A percentile compares a stretch with the other conserved stretches of the same genome.
Evolutionary conservation across 1,140 invertebrate species (phyloP).

Genomic region (Penaeus japonicus): DNA sequence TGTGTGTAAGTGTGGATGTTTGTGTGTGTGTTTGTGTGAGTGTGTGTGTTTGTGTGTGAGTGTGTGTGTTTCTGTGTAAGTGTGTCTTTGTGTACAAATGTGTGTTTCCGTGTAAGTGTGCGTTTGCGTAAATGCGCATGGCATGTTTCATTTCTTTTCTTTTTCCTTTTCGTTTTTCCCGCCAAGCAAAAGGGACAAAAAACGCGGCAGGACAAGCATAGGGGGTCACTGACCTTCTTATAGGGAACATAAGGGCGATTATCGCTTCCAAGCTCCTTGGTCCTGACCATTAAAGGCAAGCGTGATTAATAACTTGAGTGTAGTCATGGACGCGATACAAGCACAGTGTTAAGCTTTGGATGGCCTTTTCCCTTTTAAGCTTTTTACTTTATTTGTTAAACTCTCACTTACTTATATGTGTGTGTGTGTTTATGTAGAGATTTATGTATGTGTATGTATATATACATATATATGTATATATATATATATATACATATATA

Average conservation of each 20-base stretch:
- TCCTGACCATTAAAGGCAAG: no score
- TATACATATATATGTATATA: neutral
- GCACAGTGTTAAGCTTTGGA: neutral
- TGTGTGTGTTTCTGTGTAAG: neutral
- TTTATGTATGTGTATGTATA: neutral
- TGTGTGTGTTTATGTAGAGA: no score
- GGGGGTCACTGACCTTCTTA: no score
- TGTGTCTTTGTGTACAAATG: neutral
- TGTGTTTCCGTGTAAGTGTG: neutral
- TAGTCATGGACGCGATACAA: neutral
- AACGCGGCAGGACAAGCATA: no score
- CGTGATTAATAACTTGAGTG: neutral
- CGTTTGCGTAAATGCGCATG: neutral
- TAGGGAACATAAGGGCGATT: no score
- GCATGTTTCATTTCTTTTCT: neutral
- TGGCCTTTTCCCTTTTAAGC: neutral
- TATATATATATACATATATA: no score
- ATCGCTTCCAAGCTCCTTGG: no score
- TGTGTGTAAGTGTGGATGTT: neutral
- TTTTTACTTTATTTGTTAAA: neutral
- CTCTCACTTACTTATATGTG: neutral
- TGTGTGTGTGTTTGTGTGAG: neutral
- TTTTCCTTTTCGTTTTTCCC: neutral
- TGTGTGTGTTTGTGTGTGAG: no score
- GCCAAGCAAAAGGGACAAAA: no score